phyloP scores from a whole-genome alignment of 2,888 invertebrate species.

The Cosmopolites sordidus region DNA sequence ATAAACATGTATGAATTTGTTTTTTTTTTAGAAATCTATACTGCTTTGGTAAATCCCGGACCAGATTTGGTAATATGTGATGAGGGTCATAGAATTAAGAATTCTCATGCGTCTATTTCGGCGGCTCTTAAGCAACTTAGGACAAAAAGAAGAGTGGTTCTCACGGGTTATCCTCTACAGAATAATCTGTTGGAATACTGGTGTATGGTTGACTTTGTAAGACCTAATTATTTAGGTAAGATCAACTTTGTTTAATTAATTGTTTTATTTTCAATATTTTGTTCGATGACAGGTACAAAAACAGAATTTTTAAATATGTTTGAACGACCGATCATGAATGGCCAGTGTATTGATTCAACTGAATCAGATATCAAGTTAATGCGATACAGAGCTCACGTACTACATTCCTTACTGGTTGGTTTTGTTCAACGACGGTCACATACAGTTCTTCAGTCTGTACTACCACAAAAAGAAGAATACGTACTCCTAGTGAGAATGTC shows the following conservation, averaged over 20 bases:
- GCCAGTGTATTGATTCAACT: constrained; percentile 96
- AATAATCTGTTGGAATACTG: constrained; percentile 95
- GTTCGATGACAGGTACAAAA: constrained; percentile 61
- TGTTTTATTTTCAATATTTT: not conserved
- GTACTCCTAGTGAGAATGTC: constrained; percentile 87
- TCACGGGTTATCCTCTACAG: constrained; percentile 97
- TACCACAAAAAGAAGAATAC: constrained; percentile 94
- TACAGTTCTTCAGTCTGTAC: constrained; percentile 82
- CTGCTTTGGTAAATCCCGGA: constrained; percentile 82
- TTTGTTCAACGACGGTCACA: constrained; percentile 94
- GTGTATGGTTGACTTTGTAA: constrained; percentile 99
- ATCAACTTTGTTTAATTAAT: too few species aligned
- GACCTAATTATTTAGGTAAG: constrained; percentile 89
- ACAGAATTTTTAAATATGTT: constrained; percentile 99
- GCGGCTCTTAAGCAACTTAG: constrained; percentile 91
- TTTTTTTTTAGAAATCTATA: constrained; percentile 67
- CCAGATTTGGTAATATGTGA: constrained; percentile 94
- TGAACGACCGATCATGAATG: constrained; percentile 96
- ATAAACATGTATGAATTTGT: too few species aligned
- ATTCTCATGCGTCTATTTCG: constrained; percentile 94
- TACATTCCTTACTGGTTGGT: constrained; percentile 89
- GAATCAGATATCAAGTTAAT: constrained; percentile 90
- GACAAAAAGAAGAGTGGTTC: constrained; percentile 88
- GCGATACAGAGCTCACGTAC: constrained; percentile 91
- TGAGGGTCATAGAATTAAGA: constrained; percentile 97